Evolutionary conservation across 2,113 vertebrate genomes (phyloP).

Genomic region (Seriola dumerili): DNA sequence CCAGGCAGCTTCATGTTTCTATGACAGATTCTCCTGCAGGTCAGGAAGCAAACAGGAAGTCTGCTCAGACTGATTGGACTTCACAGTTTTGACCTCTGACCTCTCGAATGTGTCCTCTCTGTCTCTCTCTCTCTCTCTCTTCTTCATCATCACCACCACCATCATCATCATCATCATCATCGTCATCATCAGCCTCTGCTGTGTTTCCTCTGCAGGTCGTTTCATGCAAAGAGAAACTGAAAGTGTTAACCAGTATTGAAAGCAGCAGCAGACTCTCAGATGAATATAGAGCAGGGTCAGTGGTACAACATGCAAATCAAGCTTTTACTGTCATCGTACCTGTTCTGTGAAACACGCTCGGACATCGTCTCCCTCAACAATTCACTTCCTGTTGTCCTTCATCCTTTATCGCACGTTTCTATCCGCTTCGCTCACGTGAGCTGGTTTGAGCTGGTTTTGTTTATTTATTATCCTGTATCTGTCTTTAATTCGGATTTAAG

Average conservation of each 20-base stretch:
- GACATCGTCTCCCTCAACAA: no score
- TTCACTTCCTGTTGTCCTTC: no score
- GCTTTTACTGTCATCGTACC: conserved; percentile 17
- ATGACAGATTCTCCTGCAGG: no score
- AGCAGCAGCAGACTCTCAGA: background rate
- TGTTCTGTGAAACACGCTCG: no score
- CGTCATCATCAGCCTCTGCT: background rate
- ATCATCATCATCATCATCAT: background rate
- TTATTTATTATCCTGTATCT: no score
- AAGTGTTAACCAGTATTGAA: background rate
- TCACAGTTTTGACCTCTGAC: conserved; percentile 23
- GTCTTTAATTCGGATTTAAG: no score
- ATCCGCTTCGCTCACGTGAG: no score
- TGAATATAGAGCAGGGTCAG: conserved; percentile 33
- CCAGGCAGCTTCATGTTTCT: no score
- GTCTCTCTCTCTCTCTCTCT: background rate
- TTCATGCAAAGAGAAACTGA: background rate
- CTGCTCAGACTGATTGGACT: background rate
- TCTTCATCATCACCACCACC: background rate
- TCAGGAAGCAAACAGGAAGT: conserved; percentile 5
- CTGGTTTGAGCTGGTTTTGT: no score
- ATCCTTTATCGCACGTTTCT: no score
- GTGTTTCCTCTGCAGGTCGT: background rate
- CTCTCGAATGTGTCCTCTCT: background rate
- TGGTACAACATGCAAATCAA: conserved; percentile 13